Base-by-base conservation (phyloP, 2,888 invertebrate genomes). In the Ecdyonurus torrentis region DNA sequence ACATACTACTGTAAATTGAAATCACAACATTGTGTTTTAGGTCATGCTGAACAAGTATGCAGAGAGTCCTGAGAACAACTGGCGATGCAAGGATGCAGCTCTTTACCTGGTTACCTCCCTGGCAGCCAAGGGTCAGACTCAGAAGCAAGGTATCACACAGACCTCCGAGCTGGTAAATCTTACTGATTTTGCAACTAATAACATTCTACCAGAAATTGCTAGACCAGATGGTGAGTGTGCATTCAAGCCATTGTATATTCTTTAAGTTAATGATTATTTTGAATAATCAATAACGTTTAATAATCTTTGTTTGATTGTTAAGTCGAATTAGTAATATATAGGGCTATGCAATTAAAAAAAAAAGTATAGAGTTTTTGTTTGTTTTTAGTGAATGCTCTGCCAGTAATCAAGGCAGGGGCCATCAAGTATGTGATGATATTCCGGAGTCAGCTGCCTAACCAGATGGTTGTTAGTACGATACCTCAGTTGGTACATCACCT, bases 371-470 rank as follows among this genome's bases (percentile, higher is more conserved):
- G 15, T 37, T n/a, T n/a, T n/a, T n/a, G n/a, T n/a, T n/a, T n/a
- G n/a, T n/a, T n/a, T n/a, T n/a, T n/a, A 93, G 93, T 93, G 7
- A 87, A 89, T 71, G 86, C 88, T 68, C 76, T 87, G 65, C 93
- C 96, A 0, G 93, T 99, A 1, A 76, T 99, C 25, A 96, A 96
- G 74, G 96, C 98, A 0, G 98, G 97, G 74, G 89, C 93, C 2
- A 85, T 99, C 62, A 98, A 98, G 74, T 99, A 93, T 73, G 76
- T 98, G 10, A 95, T 98, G 87, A 92, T 91, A 3, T 99, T 99
- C 77, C 83, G 99, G 64, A 89, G 89, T 64, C 83, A 97, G 69
- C 78, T 99, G 66, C 90, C 93, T 0, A 82, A 83, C 60, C 89
- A 91, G 66, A 78, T 88, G 15, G 78, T 97, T 52, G 74, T 87